Conservation (phyloP, 1,140 invertebrate genomes). For the Bradysia coprophila region DNA sequence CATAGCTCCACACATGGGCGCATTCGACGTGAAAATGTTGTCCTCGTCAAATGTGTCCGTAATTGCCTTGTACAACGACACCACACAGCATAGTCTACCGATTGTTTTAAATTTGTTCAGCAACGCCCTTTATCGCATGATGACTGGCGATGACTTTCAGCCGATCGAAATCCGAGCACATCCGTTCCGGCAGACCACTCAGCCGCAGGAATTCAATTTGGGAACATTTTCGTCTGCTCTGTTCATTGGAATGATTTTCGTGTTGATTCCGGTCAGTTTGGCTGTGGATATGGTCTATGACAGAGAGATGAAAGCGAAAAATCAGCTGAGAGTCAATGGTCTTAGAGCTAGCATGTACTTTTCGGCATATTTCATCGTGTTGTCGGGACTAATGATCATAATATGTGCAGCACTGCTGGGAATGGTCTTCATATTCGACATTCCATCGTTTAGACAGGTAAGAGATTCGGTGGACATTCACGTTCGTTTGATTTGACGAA, state of each 20-base stretch:
- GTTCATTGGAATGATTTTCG: slow-evolving; percentile 62
- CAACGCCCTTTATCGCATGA: slow-evolving; percentile 40
- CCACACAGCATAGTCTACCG: slow-evolving; percentile 57
- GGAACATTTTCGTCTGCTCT: slow-evolving; percentile 49
- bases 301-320: slow-evolving; percentile 65
- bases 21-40: slow-evolving; percentile 37
- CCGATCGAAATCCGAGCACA: slow-evolving; percentile 34
- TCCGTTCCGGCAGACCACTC: slow-evolving; percentile 49
- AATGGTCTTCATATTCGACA: slow-evolving; percentile 34
- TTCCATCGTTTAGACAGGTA: slow-evolving; percentile 34
- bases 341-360: slow-evolving; percentile 62
- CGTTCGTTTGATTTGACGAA: not conserved
- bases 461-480: not conserved
- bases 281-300: slow-evolving; percentile 69
- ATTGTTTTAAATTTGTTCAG: slow-evolving; percentile 54
- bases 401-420: slow-evolving; percentile 49
- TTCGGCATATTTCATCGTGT: slow-evolving; percentile 49
- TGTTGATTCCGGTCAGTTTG: slow-evolving; percentile 52
- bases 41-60: slow-evolving; percentile 27
- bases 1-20: slow-evolving; percentile 40
- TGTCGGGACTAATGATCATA: slow-evolving; percentile 46
- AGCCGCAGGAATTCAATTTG: slow-evolving; percentile 47
- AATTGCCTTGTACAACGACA: slow-evolving; percentile 57
- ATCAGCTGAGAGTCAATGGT: slow-evolving; percentile 66
- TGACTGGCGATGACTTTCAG: slow-evolving; percentile 8